Base-by-base conservation (phyloP, 2,113 vertebrate species). In the Strix uralensis region DNA sequence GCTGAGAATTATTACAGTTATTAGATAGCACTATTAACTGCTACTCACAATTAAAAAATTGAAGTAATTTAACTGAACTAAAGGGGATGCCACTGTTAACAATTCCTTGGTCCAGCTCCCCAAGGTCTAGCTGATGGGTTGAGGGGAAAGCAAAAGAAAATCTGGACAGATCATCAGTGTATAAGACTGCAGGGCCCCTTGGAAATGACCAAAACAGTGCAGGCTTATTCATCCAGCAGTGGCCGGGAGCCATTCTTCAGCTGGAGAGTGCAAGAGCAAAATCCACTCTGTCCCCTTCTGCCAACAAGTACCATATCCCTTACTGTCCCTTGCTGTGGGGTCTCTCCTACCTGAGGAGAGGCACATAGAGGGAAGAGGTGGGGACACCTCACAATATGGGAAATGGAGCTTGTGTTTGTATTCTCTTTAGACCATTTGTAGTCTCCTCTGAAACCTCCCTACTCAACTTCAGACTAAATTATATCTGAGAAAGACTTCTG, bases 1-100 rank as follows among this genome's bases (percentile, higher is more conserved):
- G 13, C 16, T 94, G 80, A 92, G 71, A 94, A 96, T 94, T 90
- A 90, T 81, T 93, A 85, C 29, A 70, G 67, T 90, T 93, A 79
- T 86, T 83, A 92, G 65, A 67, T 47, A 92, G 44, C n/a, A 88
- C 78, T 93, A 95, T 74, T 86, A 93, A 67, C 62, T 3, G 3
- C 78, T 49, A 54, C 15, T 57, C 55, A 46, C 51, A 73, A 69
- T 88, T 85, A 12, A 15, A 86, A 91, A 92, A 55, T 4, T 52
- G 9, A 84, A 92, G 55, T 32, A 52, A 82, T 91, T 90, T 91
- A 67, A 72, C 29, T 42, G 47, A 95, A 47, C 40, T 78, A 55
- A 80, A 86, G 26, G 29, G 26, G 29, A 66, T 73, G 32, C 3
- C 36, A 52, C 17, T 30, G 14, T 65, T 74, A 58, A 34, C 54